Evolutionary conservation across 1,140 invertebrate genomes (phyloP), one percentile per base, ranked within the genome.

Genomic region (Glossosoma conforme): DNA sequence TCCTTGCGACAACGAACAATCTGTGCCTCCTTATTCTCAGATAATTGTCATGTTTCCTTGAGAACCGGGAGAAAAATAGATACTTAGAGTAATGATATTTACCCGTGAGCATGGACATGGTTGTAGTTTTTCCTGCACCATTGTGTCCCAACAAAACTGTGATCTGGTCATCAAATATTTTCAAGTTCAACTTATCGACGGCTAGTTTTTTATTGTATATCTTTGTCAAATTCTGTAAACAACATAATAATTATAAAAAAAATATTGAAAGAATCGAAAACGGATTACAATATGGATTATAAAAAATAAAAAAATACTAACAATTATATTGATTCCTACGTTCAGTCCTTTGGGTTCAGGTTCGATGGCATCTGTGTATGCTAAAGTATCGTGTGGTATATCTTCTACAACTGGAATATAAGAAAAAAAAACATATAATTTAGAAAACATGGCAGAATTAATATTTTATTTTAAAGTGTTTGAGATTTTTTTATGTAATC

Each of bases 131-230:
- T 17, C 80, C 81, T 10, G 79, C 78, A 13, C 78, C 78, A 53
- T 81, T 69, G 62, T 80, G 65, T 1, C 91, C 91, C n/a, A 94
- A 70, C 21, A 95, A 67, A 15, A 87, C 77, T 1, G 80, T 83
- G 19, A 85, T 82, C 65, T 84, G 77, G 51, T 79, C 70, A 52
- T 79, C 67, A 57, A 79, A 82, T 61, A 93, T 85, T 52, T 89
- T 83, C 28, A 93, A 62, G 54, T 65, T 81, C 43, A 86, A 65
- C 52, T 83, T 76, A 56, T 86, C 79, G 0, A 95, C 83, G 10
- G 85, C 91, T 6, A 59, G 56, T 2, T 62, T 63, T 2, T 61
- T 59, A 6, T 64, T 68, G 54, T 68, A 81, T 1, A 61, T 52
- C 67, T 81, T 82, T 1, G 63, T 64, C 14, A 81, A 57, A 59